Conservation (phyloP, 2,113 vertebrate species). For the Atractosteus spatula region DNA sequence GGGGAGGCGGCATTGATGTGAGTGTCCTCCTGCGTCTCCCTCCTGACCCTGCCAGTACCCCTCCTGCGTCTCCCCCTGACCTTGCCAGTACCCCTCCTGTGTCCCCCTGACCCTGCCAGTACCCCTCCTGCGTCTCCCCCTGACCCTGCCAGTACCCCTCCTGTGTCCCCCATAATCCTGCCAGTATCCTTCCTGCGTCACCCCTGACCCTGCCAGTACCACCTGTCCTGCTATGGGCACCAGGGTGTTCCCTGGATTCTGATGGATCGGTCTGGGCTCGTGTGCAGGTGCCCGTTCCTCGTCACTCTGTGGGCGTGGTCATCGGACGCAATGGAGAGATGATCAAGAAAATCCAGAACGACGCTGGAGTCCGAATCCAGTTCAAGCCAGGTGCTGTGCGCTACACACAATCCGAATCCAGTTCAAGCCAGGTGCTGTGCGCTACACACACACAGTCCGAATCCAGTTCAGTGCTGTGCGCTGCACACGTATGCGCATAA, state of each 20-base stretch:
- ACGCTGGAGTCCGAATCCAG: conserved; percentile 87
- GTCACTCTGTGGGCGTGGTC: conserved; percentile 86
- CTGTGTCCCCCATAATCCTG: too few species aligned
- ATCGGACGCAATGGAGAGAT: conserved; percentile 88
- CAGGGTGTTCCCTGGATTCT: not conserved
- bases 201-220: too few species aligned
- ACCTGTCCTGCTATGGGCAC: too few species aligned
- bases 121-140: too few species aligned
- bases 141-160: too few species aligned
- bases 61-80: too few species aligned
- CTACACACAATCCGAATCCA: too few species aligned
- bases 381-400: conserved; percentile 80
- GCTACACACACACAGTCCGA: not conserved
- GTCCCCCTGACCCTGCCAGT: too few species aligned
- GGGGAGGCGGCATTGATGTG: conserved; percentile 63
- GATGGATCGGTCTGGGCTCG: not conserved
- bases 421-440: not conserved
- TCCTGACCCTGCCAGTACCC: too few species aligned
- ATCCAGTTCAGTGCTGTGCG: not conserved
- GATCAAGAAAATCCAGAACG: conserved; percentile 93
- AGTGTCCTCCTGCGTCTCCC: conserved; percentile 8
- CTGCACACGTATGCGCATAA: not conserved
- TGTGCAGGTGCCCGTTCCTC: conserved; percentile 79
- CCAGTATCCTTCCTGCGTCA: too few species aligned
- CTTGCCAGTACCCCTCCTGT: too few species aligned